Percentiles rank a stretch among this genome's conserved stretches.
These are phyloP conservation scores for Agelastica alni DNA, from an alignment of 2,888 invertebrate genomes.

Conservation along the genomic window DNA sequence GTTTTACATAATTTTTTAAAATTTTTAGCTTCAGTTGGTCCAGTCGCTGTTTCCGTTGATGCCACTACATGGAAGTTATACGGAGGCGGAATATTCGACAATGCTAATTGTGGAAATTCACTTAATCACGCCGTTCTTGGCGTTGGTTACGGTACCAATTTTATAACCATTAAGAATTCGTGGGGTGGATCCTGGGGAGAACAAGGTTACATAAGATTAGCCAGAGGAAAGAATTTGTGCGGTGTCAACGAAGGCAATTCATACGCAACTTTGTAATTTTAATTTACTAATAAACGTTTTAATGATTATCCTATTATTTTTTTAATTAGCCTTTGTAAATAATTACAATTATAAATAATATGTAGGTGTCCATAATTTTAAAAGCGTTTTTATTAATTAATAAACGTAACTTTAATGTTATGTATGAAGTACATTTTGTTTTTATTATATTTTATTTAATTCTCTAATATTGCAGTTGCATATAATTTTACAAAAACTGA, in stretches of 20 bases:
- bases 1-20: no score
- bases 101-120: background rate
- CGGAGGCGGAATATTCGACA: constrained; percentile 2
- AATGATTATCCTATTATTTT: no score
- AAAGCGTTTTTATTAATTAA: no score
- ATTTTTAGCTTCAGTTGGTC: background rate
- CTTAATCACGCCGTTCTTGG: constrained; percentile 8
- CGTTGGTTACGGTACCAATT: constrained; percentile 7
- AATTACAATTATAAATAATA: no score
- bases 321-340: no score
- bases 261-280: background rate
- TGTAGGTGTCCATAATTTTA: no score
- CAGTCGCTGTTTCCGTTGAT: constrained; percentile 4
- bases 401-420: no score
- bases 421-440: no score
- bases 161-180: constrained; percentile 12
- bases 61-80: constrained; percentile 5
- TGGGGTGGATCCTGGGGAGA: constrained; percentile 12
- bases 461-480: no score
- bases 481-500: no score
- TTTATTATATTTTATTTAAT: no score
- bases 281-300: no score
- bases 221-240: background rate
- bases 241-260: background rate
- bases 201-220: background rate